Base-by-base conservation (phyloP, 2,888 invertebrate species). In the Trilocha varians region DNA sequence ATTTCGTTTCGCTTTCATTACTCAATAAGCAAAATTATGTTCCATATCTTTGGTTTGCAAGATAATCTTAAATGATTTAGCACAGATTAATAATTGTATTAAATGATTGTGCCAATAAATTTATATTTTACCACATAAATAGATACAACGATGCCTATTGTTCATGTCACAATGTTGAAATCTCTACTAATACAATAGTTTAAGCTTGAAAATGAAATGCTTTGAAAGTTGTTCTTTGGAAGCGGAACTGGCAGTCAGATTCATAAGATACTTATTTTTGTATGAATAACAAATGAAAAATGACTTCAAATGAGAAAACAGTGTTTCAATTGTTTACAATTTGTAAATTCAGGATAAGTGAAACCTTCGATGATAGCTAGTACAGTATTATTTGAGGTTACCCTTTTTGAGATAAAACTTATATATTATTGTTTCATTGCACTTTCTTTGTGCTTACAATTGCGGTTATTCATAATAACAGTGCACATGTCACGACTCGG, bases 1-100 rank as follows among this genome's bases (percentile, higher is more conserved):
- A 55, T 55, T 55, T 50, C 50, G 52, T 53, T 55, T 50, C 50
- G 49, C 49, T 46, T 35, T 52, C 50, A 52, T 55, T 50, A 55
- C 53, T 50, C 52, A 49, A 36, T 32, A 16, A 13, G 11, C 8
- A 32, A 15, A 39, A 6, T 33, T 16, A 13, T 33, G 33, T 32
- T 37, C 18, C 13, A 38, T 38, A 14, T 25, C 32, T 15, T 1
- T 32, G 18, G 32, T 32, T 38, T 14, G 25, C 25, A 25, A 25
- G 25, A 25, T 25, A 9, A 25, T 25, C 25, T 25, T 25, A 25
- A 25, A 25, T 25, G 6, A 25, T 25, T 9, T 6, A 25, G 11
- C 4, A 25, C 25, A 25, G 25, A 25, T 25, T 25, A 25, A 25
- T 25, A 25, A 3, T 25, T 25, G 6, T 11, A 25, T 6, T 1